phyloP scores from a whole-genome alignment of 2,113 vertebrate genomes.

The Clarias magur region DNA sequence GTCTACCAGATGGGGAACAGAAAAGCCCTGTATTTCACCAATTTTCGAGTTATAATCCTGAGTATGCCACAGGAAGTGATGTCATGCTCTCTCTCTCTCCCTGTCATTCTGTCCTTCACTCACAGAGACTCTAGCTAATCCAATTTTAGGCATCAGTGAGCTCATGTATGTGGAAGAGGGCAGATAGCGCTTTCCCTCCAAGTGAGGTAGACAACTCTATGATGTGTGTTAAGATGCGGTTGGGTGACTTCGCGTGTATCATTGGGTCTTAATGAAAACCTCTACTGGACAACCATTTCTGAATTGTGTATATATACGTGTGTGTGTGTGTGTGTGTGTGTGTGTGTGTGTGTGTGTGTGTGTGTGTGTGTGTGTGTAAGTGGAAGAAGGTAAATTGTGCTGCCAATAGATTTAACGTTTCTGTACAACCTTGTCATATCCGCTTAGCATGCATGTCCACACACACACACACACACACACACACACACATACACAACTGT shows the following conservation, averaged over 20 bases:
- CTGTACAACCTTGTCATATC: not conserved
- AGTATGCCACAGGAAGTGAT: not conserved
- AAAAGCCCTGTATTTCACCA: not conserved
- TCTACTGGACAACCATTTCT: not conserved
- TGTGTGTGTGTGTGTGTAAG: not conserved
- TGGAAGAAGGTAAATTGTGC: not conserved
- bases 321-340: slow-evolving; percentile 23
- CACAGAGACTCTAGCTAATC: not conserved
- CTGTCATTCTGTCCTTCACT: not conserved
- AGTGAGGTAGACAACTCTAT: not conserved
- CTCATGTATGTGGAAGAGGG: not conserved
- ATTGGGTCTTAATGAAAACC: not conserved
- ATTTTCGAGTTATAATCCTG: not conserved
- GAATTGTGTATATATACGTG: slow-evolving; percentile 2
- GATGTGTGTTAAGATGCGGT: not conserved
- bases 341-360: slow-evolving; percentile 10
- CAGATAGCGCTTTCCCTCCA: not conserved
- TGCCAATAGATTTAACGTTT: slow-evolving; percentile 13
- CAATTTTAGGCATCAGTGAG: not conserved
- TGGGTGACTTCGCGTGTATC: not conserved
- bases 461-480: not conserved
- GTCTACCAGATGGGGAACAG: not conserved
- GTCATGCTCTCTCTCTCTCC: not conserved
- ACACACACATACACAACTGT: not conserved
- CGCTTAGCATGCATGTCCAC: not conserved